These are phyloP conservation scores for Haplotaxodon microlepis DNA, from an alignment of 2,113 vertebrate genomes.

Conservation along the genomic window DNA sequence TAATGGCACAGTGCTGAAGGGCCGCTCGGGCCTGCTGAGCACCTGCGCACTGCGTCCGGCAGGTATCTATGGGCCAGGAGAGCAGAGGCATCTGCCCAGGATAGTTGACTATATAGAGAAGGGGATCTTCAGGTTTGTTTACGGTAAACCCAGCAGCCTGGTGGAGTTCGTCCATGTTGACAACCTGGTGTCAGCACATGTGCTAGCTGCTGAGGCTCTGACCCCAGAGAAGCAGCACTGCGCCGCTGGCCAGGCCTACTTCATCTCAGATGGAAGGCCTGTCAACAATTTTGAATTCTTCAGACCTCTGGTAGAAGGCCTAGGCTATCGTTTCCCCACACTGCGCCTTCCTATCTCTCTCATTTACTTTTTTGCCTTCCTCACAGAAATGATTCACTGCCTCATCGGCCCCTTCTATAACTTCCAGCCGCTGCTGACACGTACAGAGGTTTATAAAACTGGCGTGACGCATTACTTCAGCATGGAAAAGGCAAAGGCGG, in stretches of 20 bases:
- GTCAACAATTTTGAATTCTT: slow-evolving; percentile 96
- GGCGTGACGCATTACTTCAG: slow-evolving; percentile 92
- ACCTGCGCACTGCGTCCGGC: slow-evolving; percentile 87
- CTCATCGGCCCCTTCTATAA: slow-evolving; percentile 78
- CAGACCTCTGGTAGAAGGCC: slow-evolving; percentile 84
- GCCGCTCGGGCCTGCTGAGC: slow-evolving; percentile 60
- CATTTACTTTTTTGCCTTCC: slow-evolving; percentile 83
- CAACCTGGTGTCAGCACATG: slow-evolving; percentile 84
- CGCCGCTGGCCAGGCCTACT: slow-evolving; percentile 89
- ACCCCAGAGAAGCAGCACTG: slow-evolving; percentile 60
- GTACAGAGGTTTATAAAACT: slow-evolving; percentile 92
- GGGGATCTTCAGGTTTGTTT: slow-evolving; percentile 86
- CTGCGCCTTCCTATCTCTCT: slow-evolving; percentile 78
- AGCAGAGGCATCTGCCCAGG: slow-evolving; percentile 90
- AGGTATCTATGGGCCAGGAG: slow-evolving; percentile 92
- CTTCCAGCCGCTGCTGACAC: slow-evolving; percentile 92
- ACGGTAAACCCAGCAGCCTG: slow-evolving; percentile 78
- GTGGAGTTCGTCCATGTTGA: slow-evolving; percentile 95
- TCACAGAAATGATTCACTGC: slow-evolving; percentile 80
- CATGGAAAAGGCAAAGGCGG: slow-evolving; percentile 80
- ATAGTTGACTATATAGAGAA: slow-evolving; percentile 85
- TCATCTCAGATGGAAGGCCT: slow-evolving; percentile 87
- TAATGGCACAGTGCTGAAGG: slow-evolving; percentile 63
- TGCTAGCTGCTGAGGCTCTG: slow-evolving; percentile 79
- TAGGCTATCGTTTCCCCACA: slow-evolving; percentile 85